phyloP scores from a whole-genome alignment of 2,113 vertebrate genomes.

The Alexandromys fortis region DNA sequence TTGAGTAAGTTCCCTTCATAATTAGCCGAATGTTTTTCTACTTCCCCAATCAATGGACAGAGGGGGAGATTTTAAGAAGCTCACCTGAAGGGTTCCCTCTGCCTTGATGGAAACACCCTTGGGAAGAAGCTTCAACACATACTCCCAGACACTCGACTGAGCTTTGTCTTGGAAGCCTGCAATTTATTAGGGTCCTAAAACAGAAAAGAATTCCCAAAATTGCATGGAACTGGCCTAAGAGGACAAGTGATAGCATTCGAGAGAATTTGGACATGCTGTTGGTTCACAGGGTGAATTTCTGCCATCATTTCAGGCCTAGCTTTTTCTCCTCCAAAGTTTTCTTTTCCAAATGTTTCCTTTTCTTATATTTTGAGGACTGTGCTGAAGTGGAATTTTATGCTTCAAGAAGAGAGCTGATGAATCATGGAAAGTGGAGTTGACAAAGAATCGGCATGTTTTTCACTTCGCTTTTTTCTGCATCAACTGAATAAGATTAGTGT shows the following conservation, averaged over 20 bases:
- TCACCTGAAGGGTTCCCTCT: not conserved
- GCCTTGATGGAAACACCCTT: not conserved
- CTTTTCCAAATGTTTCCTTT: constrained; percentile 53
- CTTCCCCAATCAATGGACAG: not conserved
- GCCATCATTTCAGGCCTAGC: not conserved
- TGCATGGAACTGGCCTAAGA: not conserved
- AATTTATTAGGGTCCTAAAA: not conserved
- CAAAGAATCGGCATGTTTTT: constrained; percentile 75
- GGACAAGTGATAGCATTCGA: too few species aligned
- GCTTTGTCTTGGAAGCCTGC: too few species aligned
- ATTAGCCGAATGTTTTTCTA: not conserved
- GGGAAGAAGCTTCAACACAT: not conserved
- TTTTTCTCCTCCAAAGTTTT: constrained; percentile 50
- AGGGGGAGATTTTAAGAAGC: not conserved
- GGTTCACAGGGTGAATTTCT: not conserved
- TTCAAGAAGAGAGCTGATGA: constrained; percentile 75
- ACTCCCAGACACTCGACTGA: not conserved
- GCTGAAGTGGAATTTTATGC: constrained; percentile 70
- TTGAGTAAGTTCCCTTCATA: not conserved
- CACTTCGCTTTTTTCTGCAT: constrained; percentile 71
- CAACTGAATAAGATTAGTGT: constrained; percentile 77
- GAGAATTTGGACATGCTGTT: not conserved
- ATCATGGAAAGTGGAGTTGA: constrained; percentile 82
- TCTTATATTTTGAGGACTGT: constrained; percentile 27
- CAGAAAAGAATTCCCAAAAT: not conserved